Conservation (phyloP, 2,797 vertebrate species). For the Xiphorhynchus erythropygius region DNA sequence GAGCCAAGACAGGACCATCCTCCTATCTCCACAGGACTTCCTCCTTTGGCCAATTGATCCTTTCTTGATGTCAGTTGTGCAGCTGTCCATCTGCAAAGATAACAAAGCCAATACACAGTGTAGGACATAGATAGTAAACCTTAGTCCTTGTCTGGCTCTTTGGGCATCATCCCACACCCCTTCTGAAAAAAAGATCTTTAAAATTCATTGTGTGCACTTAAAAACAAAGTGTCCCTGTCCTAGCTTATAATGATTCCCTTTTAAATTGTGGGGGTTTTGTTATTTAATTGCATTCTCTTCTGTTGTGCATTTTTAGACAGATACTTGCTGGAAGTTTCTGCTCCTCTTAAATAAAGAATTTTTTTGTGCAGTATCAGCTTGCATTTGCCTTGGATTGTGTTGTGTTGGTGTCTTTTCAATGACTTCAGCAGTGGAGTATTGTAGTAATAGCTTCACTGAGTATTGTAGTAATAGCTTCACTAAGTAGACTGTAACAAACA, state of each 20-base stretch:
- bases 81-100: neutral
- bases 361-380: constrained; percentile 70
- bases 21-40: neutral
- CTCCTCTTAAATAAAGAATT: constrained; percentile 73
- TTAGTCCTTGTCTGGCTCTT: neutral
- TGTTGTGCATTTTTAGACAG: constrained; percentile 39
- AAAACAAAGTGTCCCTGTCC: constrained; percentile 75
- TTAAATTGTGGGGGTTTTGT: constrained; percentile 65
- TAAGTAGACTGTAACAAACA: constrained; percentile 75
- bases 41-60: neutral
- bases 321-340: constrained; percentile 75
- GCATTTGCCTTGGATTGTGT: constrained; percentile 71
- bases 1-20: neutral
- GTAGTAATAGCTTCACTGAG: constrained; percentile 63
- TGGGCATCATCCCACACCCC: neutral
- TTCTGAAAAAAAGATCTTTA: constrained; percentile 73
- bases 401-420: constrained; percentile 71
- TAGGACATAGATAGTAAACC: neutral
- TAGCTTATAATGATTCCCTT: constrained; percentile 71
- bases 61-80: neutral
- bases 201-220: constrained; percentile 74
- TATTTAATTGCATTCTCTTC: constrained; percentile 75
- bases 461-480: constrained; percentile 60
- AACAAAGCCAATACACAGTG: neutral
- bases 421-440: constrained; percentile 65